phyloP scores from a whole-genome alignment of 2,797 vertebrate species.

The Galagoides demidoff region DNA sequence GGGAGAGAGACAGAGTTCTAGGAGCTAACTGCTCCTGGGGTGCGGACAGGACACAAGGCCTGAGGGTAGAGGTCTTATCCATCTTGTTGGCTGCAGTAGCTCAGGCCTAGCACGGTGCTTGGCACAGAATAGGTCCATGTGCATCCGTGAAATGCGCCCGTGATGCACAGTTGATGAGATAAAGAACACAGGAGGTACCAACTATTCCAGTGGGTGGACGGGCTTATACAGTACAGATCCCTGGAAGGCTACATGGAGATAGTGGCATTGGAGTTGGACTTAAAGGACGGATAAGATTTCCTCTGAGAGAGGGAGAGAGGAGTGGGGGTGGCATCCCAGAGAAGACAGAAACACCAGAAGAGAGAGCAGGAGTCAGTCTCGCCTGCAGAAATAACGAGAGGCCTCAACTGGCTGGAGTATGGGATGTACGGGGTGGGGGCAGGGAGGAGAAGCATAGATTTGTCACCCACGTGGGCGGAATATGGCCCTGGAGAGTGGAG shows the following conservation, averaged over 20 bases:
- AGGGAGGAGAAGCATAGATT: not conserved
- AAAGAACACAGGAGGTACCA: not conserved
- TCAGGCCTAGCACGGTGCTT: not conserved
- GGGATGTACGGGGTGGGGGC: fast-evolving
- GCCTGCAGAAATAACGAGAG: not conserved
- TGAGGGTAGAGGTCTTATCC: not conserved
- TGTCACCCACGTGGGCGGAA: fast-evolving
- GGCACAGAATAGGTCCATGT: not conserved
- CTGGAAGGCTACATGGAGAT: not conserved
- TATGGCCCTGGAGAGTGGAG: not conserved
- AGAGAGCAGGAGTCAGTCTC: not conserved
- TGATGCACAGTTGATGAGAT: fast-evolving
- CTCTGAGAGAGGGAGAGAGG: not conserved
- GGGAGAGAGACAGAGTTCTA: not conserved
- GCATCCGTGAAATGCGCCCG: too few relatives aligned
- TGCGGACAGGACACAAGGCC: not conserved
- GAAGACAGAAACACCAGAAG: not conserved
- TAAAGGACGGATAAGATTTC: not conserved
- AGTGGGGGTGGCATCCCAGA: fast-evolving
- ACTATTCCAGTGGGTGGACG: not conserved
- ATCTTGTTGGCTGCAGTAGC: not conserved
- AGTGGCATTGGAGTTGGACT: not conserved
- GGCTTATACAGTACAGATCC: not conserved
- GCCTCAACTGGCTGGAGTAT: not conserved
- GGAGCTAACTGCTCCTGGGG: not conserved